phyloP scores from a whole-genome alignment of 2,888 invertebrate species.

The Nemurella pictetii region DNA sequence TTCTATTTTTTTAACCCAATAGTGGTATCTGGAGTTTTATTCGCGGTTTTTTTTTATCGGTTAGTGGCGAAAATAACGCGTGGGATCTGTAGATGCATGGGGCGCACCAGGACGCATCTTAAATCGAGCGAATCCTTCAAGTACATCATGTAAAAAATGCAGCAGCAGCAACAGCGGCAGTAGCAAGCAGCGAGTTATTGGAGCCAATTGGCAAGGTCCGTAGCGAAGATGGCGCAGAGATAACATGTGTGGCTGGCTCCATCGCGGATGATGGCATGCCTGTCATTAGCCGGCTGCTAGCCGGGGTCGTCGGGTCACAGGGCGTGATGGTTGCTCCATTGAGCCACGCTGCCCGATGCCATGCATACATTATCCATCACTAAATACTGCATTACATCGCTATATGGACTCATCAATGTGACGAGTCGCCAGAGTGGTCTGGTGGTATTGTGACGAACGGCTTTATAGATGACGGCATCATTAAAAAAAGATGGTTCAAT shows the following conservation, averaged over 20 bases:
- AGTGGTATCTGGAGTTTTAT: no score
- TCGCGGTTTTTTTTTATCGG: no score
- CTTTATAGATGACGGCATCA: not conserved
- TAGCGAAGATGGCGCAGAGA: not conserved
- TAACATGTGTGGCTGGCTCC: not conserved
- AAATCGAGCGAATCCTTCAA: no score
- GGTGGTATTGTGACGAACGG: not conserved
- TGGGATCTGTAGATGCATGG: no score
- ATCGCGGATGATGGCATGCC: not conserved
- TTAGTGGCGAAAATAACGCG: no score
- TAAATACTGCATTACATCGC: not conserved
- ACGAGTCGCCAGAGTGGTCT: no score
- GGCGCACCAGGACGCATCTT: no score
- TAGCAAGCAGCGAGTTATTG: no score
- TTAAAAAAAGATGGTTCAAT: slow-evolving; percentile 10
- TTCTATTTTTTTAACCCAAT: no score
- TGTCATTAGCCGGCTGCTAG: not conserved
- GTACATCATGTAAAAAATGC: no score
- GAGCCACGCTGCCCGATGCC: no score
- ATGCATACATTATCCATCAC: not conserved
- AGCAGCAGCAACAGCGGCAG: no score
- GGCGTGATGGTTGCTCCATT: not conserved
- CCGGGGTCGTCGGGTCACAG: not conserved
- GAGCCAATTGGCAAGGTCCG: not conserved
- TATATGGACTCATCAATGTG: not conserved